Evolutionary conservation across 2,888 invertebrate species (phyloP).

Genomic region (Yponomeuta sedellus): DNA sequence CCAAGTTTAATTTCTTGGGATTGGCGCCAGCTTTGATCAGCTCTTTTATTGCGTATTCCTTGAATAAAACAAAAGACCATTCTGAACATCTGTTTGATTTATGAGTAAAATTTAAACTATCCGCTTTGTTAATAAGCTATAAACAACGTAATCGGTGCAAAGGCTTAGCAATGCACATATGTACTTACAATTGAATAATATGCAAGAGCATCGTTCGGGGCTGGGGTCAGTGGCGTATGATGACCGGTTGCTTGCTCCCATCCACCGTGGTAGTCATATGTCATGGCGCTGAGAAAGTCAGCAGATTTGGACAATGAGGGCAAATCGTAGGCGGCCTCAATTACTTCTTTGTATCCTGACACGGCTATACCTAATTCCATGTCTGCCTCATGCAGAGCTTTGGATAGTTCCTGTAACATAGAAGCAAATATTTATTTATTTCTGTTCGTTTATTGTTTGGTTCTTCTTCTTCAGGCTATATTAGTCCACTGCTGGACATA

Average conservation of each 20-base stretch:
- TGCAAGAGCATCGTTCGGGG: conserved; percentile 80
- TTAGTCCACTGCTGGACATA: too few species aligned
- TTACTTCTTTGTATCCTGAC: conserved; percentile 94
- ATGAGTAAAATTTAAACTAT: too few species aligned
- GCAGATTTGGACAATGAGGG: conserved; percentile 80
- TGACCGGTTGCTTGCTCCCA: conserved; percentile 90
- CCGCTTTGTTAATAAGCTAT: too few species aligned
- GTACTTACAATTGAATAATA: conserved; percentile 85
- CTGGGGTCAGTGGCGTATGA: conserved; percentile 84
- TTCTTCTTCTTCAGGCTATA: too few species aligned
- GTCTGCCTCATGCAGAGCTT: conserved; percentile 80
- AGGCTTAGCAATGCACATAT: not conserved
- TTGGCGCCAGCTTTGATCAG: conserved; percentile 84
- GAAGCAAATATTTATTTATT: not conserved
- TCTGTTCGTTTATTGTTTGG: not conserved
- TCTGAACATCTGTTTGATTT: too few species aligned
- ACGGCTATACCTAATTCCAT: conserved; percentile 88
- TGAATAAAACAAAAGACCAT: not conserved
- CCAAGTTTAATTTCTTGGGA: conserved; percentile 85
- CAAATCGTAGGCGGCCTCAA: conserved; percentile 90
- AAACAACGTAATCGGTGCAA: not conserved
- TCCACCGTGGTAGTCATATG: conserved; percentile 93
- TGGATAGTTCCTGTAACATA: conserved; percentile 75
- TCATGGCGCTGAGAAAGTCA: conserved; percentile 91
- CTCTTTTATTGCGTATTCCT: conserved; percentile 89